Evolutionary conservation across 2,888 invertebrate genomes (phyloP).

Genomic region (Thecocarcelia acutangulata): DNA sequence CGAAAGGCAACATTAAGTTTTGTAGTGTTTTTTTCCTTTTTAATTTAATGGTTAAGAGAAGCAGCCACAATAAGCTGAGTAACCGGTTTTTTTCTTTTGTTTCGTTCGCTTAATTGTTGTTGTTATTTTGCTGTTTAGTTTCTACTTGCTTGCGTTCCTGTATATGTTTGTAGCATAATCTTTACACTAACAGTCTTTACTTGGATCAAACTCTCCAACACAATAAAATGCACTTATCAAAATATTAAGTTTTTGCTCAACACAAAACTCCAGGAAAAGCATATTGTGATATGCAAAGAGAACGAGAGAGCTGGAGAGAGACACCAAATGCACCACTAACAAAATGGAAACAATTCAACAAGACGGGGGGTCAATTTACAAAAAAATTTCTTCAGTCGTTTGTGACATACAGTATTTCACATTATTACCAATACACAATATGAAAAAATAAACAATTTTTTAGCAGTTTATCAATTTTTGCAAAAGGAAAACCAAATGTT

Average conservation of each 20-base stretch:
- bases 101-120: constrained; percentile 34
- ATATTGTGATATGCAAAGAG: no score
- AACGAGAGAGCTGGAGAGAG: background rate
- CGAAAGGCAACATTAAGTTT: constrained; percentile 35
- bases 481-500: no score
- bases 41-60: constrained; percentile 54
- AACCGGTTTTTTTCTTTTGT: constrained; percentile 65
- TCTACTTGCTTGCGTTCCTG: constrained; percentile 8
- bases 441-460: no score
- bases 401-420: background rate
- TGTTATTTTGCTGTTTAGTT: constrained; percentile 3
- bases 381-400: constrained; percentile 6
- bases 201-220: constrained; percentile 14
- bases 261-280: constrained; percentile 17
- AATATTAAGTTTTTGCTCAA: constrained; percentile 29
- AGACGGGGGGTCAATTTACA: constrained; percentile 42
- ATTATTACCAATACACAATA: no score
- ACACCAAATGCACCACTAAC: constrained; percentile 11
- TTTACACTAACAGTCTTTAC: constrained; percentile 20
- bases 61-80: constrained; percentile 42
- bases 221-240: background rate
- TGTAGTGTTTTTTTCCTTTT: constrained; percentile 40
- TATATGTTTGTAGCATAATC: constrained; percentile 10
- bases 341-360: constrained; percentile 49
- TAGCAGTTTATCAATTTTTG: background rate